Evolutionary conservation across 1,140 invertebrate species (phyloP).

Genomic region (Scaptomyza graminum): DNA sequence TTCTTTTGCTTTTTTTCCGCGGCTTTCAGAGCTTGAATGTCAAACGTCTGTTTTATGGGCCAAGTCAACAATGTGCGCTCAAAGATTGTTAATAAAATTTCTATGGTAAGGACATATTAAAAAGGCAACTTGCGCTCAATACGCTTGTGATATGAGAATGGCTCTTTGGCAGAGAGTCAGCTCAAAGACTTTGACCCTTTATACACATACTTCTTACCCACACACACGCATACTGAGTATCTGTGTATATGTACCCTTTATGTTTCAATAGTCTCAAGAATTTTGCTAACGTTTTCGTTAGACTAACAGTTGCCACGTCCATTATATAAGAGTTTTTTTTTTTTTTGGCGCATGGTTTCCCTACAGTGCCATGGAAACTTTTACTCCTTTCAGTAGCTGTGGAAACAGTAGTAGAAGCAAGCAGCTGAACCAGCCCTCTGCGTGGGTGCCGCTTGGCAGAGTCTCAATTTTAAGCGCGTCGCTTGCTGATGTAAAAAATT

Average conservation of each 20-base stretch:
- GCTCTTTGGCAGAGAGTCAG: constrained; percentile 7
- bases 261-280: constrained; percentile 72
- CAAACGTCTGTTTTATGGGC: constrained; percentile 72
- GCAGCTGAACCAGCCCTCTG: constrained; percentile 11
- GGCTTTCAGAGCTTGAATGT: constrained; percentile 57
- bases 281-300: constrained; percentile 48
- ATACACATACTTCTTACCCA: not conserved
- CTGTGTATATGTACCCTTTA: constrained; percentile 48
- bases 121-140: constrained; percentile 39
- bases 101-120: constrained; percentile 62
- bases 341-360: constrained; percentile 48
- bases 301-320: constrained; percentile 74
- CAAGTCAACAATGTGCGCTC: constrained; percentile 53
- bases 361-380: constrained; percentile 55
- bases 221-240: not conserved
- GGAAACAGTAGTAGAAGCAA: not conserved
- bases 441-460: constrained; percentile 15
- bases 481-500: constrained; percentile 78
- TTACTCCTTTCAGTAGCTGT: constrained; percentile 67
- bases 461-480: constrained; percentile 58
- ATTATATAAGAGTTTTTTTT: constrained; percentile 65
- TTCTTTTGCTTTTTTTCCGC: constrained; percentile 19
- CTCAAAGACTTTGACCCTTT: constrained; percentile 58
- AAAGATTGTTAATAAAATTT: constrained; percentile 78
- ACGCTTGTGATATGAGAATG: constrained; percentile 14